Percentiles rank a stretch among this genome's conserved stretches.
phyloP scores from a whole-genome alignment of 2,113 vertebrate species.

The Calidris pugnax region DNA sequence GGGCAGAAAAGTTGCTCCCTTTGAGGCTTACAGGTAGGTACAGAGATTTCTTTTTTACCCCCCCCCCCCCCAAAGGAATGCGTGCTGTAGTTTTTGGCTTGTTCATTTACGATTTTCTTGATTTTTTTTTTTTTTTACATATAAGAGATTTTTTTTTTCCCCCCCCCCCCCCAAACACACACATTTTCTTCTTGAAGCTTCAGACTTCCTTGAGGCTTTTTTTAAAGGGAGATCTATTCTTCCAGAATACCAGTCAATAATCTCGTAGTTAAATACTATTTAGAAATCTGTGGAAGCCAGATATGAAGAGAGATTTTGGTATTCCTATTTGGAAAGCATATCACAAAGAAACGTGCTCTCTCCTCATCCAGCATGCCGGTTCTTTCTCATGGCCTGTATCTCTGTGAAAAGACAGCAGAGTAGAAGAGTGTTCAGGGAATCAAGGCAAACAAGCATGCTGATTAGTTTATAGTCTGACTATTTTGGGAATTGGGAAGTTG shows the following conservation, averaged over 20 bases:
- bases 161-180: too few species aligned
- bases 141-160: neutral
- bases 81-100: too few species aligned
- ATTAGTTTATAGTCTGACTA: neutral
- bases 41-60: neutral
- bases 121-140: too few species aligned
- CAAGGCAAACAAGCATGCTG: neutral
- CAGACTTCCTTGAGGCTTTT: neutral
- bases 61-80: too few species aligned
- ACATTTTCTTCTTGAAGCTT: neutral
- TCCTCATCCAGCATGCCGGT: neutral
- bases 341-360: neutral
- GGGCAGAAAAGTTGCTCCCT: neutral
- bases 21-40: neutral
- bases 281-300: neutral
- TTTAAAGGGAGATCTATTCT: neutral
- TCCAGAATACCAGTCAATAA: neutral
- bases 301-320: neutral
- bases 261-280: neutral
- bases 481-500: neutral
- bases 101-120: too few species aligned
- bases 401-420: neutral
- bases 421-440: neutral
- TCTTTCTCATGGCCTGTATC: neutral
- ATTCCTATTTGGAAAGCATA: neutral